Base-by-base conservation (phyloP, 2,888 invertebrate genomes). In the Stenodema calcarata region DNA sequence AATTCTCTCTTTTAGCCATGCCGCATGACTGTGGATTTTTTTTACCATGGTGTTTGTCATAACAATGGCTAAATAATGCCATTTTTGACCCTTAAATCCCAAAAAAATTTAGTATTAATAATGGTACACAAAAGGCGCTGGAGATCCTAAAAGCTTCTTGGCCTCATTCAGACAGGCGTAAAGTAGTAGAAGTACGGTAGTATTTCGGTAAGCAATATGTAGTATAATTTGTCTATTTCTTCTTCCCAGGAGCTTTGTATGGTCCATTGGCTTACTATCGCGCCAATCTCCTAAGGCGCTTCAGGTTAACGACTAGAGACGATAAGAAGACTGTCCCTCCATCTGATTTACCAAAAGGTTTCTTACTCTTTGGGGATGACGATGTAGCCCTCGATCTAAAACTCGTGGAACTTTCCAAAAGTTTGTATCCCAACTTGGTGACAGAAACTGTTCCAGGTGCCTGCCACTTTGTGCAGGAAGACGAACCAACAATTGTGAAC, bases 221-320 rank as follows among this genome's bases (percentile, higher is more conserved):
- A 35, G 35, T 4, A 35, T 7, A 35, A 35, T 35, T 7, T 4
- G 2, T 35, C 2, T 35, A 4, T 79, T 44, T 0, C 9, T 11
- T 47, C 27, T 79, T 27, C n/a, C 16, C 91, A 93, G 93, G 90
- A 89, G 93, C 93, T 0, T 90, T 93, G 50, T 93, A 93, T 0
- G 91, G 92, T 0, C 93, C 93, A 0, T 90, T 94, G 16, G 93
- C 94, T 89, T 94, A 93, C 90, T 94, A 94, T 89, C 91, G 94
- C 73, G 92, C 92, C 0, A 92, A 92, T 89, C 91, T 92, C 88
- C 75, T 87, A 0, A 89, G 91, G 16, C 90, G 90, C 6, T 91
- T 12, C 0, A 18, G 50, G 9, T 18, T 44, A 35, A 1, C 41
- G 2, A 70, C 41, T 41, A 54, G 3, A 30, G 3, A 7, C 18